phyloP scores from a whole-genome alignment of 1,140 invertebrate genomes.

The Pseudomyrmex flavicornis region DNA sequence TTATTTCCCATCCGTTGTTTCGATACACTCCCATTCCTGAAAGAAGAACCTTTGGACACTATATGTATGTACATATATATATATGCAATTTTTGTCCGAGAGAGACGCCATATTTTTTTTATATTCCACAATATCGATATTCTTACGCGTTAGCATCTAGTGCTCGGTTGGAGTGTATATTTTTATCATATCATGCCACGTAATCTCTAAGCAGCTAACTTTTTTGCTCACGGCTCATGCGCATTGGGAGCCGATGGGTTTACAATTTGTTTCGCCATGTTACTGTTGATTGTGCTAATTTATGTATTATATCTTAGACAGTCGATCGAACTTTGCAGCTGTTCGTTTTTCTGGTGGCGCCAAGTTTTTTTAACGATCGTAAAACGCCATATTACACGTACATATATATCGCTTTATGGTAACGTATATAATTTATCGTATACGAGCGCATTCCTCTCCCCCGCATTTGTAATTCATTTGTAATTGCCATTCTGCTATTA shows the following conservation, averaged over 20 bases:
- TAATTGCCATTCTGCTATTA: too few species aligned
- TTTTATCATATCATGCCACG: conserved; percentile 70
- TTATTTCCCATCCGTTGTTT: not conserved
- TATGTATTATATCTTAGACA: not conserved
- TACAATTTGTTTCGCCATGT: conserved; percentile 20
- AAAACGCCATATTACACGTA: not conserved
- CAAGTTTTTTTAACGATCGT: not conserved
- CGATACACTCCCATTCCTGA: not conserved
- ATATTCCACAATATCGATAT: not conserved
- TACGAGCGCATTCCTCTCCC: not conserved
- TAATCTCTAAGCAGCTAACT: conserved; percentile 64
- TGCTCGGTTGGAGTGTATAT: conserved; percentile 59
- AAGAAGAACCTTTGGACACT: not conserved
- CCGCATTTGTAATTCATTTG: too few species aligned
- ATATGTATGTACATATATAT: too few species aligned
- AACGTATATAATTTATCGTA: not conserved
- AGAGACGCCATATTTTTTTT: conserved; percentile 1
- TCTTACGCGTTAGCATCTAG: not conserved
- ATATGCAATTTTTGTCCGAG: too few species aligned
- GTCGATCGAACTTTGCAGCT: conserved; percentile 6
- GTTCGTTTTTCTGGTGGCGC: not conserved
- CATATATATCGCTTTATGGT: not conserved
- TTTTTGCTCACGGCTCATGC: conserved; percentile 66
- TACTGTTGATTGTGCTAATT: conserved; percentile 25
- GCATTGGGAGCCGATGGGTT: conserved; percentile 38